Evolutionary conservation across 2,888 invertebrate species (phyloP).

Genomic region (Leistus spinibarbis): DNA sequence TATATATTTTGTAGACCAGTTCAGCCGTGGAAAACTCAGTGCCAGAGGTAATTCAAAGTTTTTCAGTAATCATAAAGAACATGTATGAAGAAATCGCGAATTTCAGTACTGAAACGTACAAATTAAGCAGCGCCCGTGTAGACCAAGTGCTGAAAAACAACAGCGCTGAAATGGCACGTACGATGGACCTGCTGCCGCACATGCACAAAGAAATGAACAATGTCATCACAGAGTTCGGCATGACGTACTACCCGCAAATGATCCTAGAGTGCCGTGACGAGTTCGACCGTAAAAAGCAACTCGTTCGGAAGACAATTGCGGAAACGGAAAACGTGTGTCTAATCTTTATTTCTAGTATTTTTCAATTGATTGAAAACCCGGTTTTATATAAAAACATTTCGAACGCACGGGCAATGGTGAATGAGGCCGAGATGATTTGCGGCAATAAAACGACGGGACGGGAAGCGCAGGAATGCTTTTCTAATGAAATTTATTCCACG

Average conservation of each 20-base stretch:
- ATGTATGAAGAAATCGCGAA: constrained; percentile 11
- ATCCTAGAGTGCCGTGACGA: constrained; percentile 12
- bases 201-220: constrained; percentile 10
- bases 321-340: constrained; percentile 13
- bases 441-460: not conserved
- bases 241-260: constrained; percentile 11
- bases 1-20: not conserved
- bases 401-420: not conserved
- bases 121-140: not conserved
- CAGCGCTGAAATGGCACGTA: constrained; percentile 1
- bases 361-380: constrained; percentile 20
- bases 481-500: constrained; percentile 5
- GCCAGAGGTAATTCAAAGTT: constrained; percentile 12
- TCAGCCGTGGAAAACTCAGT: not conserved
- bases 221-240: not conserved
- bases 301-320: not conserved
- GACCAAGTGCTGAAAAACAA: constrained; percentile 11
- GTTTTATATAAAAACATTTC: constrained; percentile 18
- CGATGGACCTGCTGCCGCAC: not conserved
- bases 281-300: constrained; percentile 6
- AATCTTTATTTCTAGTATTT: constrained; percentile 25
- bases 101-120: constrained; percentile 8
- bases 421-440: not conserved
- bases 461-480: constrained; percentile 18
- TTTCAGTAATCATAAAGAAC: constrained; percentile 10